Evolutionary conservation across 2,113 vertebrate genomes (phyloP), one percentile per base, ranked within the genome.

Genomic region (Pseudolaguvia tuberculata): DNA sequence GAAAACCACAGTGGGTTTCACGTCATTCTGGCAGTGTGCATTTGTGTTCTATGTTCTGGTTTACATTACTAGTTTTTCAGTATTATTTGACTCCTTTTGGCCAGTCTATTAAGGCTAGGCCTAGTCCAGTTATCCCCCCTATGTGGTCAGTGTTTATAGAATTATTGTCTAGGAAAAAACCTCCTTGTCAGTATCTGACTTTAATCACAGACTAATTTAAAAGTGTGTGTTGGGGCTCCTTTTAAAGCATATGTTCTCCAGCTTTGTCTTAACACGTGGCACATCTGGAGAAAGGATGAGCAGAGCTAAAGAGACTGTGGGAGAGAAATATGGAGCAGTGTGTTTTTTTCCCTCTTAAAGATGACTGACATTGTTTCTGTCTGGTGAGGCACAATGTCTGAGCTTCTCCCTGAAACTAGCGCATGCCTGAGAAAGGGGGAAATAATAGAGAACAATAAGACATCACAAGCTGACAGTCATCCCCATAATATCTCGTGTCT

Each of bases 271-370:
- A 84, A 87, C 85, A 90, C 87, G 89, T 90, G 90, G 89, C 89
- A 90, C 90, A 91, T 92, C 90, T 91, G 91, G 89, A 84, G 85
- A 86, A 87, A 84, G 87, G 86, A 86, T 89, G 87, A 84, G 83
- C 78, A 65, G 83, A 78, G 70, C 82, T 79, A 69, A 82, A 83
- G 80, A 83, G 84, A 78, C 80, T 80, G 81, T 73, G 45, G 0
- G 65, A 65, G 45, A 67, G 50, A 71, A 74, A 57, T 62, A 72
- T 12, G 72, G 17, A 65, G 21, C 65, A 62, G 51, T 51, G 56
- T 4, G 27, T 55, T 78, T 78, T 52, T 48, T 71, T 39, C 61
- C 65, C 75, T 67, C 29, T 67, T 50, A 7, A 2, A 47, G 31
- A 73, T 29, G n/a, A 63, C 57, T 27, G 63, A 45, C 63, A 77